Conservation (phyloP, 1,140 invertebrate genomes). For the Phthorimaea operculella region DNA sequence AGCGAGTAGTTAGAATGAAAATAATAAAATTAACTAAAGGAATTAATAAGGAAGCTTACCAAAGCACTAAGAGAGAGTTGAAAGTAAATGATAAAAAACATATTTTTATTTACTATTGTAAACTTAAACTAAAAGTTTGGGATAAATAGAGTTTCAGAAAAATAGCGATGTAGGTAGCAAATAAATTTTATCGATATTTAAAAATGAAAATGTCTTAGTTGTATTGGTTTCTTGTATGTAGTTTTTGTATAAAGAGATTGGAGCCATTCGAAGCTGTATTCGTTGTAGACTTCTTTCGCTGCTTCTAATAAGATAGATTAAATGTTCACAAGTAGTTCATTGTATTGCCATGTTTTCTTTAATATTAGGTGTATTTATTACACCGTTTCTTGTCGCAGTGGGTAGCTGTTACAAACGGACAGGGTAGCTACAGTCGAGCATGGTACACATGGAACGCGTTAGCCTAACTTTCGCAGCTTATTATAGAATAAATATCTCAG, state of each 20-base stretch:
- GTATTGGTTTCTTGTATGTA: neutral
- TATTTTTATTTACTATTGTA: slow-evolving; percentile 25
- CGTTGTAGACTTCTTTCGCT: neutral
- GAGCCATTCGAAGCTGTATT: slow-evolving; percentile 9
- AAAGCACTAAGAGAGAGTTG: slow-evolving; percentile 3
- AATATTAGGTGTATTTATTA: neutral
- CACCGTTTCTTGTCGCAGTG: too few species aligned
- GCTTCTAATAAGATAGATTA: neutral
- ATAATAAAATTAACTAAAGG: slow-evolving; percentile 12
- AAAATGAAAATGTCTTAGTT: neutral
- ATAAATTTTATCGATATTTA: slow-evolving; percentile 36
- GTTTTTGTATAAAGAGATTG: slow-evolving; percentile 18
- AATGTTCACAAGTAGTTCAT: neutral
- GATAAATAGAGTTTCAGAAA: slow-evolving; percentile 18
- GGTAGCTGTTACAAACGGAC: too few species aligned
- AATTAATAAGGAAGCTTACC: neutral
- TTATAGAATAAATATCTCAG: too few species aligned
- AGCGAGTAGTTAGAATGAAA: slow-evolving; percentile 2
- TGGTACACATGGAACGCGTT: too few species aligned
- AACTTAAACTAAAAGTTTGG: slow-evolving; percentile 16
- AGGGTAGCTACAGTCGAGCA: too few species aligned
- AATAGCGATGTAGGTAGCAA: slow-evolving; percentile 37
- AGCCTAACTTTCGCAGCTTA: too few species aligned
- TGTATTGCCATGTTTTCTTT: neutral
- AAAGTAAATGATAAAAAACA: neutral